Percentiles rank a stretch among this genome's conserved stretches.
These are phyloP conservation scores for Drosophila orena DNA, from an alignment of 1,140 invertebrate species.

Conservation along the genomic window DNA sequence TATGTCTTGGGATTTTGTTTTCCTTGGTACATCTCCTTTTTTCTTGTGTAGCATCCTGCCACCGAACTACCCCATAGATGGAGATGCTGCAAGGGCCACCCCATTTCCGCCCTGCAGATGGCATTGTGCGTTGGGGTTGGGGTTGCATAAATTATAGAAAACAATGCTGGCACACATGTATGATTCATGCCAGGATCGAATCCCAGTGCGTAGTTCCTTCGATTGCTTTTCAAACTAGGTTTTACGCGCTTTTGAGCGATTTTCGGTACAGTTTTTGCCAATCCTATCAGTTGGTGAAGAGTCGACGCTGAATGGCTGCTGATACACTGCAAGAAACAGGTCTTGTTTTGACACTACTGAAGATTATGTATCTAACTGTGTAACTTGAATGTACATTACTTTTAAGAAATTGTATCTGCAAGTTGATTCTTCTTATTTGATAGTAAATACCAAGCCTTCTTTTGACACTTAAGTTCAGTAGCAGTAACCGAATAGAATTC, in stretches of 20 bases:
- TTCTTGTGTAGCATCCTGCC: slow-evolving; percentile 19
- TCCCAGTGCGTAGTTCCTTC: slow-evolving; percentile 61
- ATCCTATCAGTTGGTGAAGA: slow-evolving; percentile 48
- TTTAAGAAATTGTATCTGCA: no score
- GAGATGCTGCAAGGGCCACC: slow-evolving; percentile 47
- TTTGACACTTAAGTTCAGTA: background rate
- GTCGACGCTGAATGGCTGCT: slow-evolving; percentile 3
- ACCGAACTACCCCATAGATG: slow-evolving; percentile 27
- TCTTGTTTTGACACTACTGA: no score
- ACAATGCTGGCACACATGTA: slow-evolving; percentile 21
- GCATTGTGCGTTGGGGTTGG: slow-evolving; percentile 41
- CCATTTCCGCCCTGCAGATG: slow-evolving; percentile 47
- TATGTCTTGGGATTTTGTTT: no score
- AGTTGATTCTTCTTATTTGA: background rate
- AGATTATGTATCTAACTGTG: no score
- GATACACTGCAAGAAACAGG: background rate
- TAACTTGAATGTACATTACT: no score
- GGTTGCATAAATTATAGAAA: slow-evolving; percentile 76
- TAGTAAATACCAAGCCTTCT: background rate
- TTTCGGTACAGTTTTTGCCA: slow-evolving; percentile 63
- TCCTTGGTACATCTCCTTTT: background rate
- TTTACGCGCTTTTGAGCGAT: slow-evolving; percentile 68
- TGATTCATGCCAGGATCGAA: slow-evolving; percentile 34
- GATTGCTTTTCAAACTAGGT: slow-evolving; percentile 70
- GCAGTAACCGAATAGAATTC: background rate